phyloP scores from a whole-genome alignment of 2,113 vertebrate genomes.

The Polypterus senegalus region DNA sequence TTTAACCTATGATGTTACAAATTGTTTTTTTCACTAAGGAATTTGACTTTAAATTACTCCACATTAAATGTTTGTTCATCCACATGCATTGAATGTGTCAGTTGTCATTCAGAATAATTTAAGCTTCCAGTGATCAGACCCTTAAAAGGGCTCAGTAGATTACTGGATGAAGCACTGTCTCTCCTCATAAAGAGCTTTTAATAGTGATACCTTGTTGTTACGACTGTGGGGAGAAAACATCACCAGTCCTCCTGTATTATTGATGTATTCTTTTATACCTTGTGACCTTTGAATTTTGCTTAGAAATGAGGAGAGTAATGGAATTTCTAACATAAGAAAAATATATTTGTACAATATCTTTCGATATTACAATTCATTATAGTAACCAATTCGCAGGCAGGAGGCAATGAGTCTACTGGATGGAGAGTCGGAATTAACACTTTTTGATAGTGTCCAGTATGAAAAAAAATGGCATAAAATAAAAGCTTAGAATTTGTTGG shows the following conservation, averaged over 20 bases:
- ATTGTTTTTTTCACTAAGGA: slow-evolving; percentile 31
- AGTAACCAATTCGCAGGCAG: too few relatives aligned
- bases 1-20: slow-evolving; percentile 38
- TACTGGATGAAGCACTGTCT: slow-evolving; percentile 17
- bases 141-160: slow-evolving; percentile 22
- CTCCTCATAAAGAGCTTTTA: slow-evolving; percentile 13
- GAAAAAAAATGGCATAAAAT: too few relatives aligned
- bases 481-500: too few relatives aligned
- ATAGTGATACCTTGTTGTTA: slow-evolving; percentile 1
- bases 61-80: slow-evolving; percentile 36
- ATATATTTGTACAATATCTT: too few relatives aligned
- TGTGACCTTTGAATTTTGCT: background rate
- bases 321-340: too few relatives aligned
- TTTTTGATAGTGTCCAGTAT: too few relatives aligned
- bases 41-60: slow-evolving; percentile 34
- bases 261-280: slow-evolving; percentile 13
- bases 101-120: slow-evolving; percentile 42
- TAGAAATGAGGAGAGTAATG: background rate
- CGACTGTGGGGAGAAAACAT: slow-evolving; percentile 15
- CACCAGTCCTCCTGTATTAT: slow-evolving; percentile 8
- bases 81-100: slow-evolving; percentile 35
- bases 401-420: too few relatives aligned
- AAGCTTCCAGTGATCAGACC: slow-evolving; percentile 25
- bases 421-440: too few relatives aligned
- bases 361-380: too few relatives aligned